Percentiles rank a stretch among this genome's conserved stretches.
Evolutionary conservation across 2,888 invertebrate species (phyloP).

Genomic region (Agrotis segetum): DNA sequence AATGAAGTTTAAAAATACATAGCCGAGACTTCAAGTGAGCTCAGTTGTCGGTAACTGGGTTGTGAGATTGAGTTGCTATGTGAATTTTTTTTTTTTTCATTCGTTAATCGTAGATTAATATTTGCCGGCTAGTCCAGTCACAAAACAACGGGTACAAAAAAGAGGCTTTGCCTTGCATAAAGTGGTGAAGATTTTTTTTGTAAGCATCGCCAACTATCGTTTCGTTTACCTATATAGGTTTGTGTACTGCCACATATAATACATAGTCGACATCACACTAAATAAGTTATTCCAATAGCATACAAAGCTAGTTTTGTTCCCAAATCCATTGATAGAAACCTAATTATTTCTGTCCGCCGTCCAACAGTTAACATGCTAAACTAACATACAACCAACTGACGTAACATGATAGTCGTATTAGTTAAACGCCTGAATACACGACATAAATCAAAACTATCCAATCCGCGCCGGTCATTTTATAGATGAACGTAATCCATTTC

Average conservation of each 20-base stretch:
- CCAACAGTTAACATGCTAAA: slow-evolving; percentile 42
- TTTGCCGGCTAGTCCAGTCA: neutral
- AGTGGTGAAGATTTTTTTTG: too few relatives aligned
- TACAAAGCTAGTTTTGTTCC: slow-evolving; percentile 2
- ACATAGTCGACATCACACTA: too few relatives aligned
- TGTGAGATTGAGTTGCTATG: neutral
- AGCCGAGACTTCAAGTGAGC: neutral
- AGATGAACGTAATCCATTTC: slow-evolving; percentile 67
- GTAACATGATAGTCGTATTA: slow-evolving; percentile 51
- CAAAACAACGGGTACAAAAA: too few relatives aligned
- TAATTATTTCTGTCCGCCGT: slow-evolving; percentile 39
- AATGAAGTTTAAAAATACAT: slow-evolving; percentile 28
- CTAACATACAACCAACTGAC: slow-evolving; percentile 46
- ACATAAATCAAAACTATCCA: slow-evolving; percentile 58
- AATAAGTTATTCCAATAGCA: too few relatives aligned
- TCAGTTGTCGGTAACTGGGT: neutral
- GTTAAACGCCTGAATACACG: slow-evolving; percentile 53
- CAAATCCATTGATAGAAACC: slow-evolving; percentile 27
- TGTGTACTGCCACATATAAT: too few relatives aligned
- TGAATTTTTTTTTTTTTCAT: slow-evolving; percentile 15
- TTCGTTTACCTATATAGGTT: too few relatives aligned
- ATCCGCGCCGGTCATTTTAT: slow-evolving; percentile 60
- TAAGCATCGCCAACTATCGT: too few relatives aligned
- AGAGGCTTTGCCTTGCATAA: too few relatives aligned
- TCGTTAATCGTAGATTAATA: neutral